Conservation (phyloP, 1,140 invertebrate genomes). For the Tetramorium alpestre region DNA sequence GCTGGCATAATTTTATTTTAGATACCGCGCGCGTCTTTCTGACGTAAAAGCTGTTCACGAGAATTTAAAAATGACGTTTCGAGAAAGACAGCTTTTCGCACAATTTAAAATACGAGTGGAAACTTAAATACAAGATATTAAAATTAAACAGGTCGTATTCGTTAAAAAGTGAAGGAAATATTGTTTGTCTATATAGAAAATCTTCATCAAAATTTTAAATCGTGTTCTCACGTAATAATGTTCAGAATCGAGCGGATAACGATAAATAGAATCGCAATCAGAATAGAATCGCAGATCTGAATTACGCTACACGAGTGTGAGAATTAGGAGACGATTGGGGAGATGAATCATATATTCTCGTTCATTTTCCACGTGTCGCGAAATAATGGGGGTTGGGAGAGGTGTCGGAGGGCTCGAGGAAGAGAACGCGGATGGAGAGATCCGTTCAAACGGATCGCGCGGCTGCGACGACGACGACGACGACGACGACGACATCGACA, state of each 20-base stretch:
- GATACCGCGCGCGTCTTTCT: not conserved
- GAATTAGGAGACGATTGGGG: not conserved
- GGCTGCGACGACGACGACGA: constrained; percentile 7
- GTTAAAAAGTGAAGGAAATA: not conserved
- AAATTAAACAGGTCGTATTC: not conserved
- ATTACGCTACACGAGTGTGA: not conserved
- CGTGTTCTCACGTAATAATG: not conserved
- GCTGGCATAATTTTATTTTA: constrained; percentile 22
- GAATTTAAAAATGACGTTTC: constrained; percentile 10
- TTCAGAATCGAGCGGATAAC: not conserved
- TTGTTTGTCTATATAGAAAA: not conserved
- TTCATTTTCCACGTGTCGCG: not conserved
- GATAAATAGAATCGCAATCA: too few species aligned
- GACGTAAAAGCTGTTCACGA: not conserved
- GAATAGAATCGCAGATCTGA: not conserved
- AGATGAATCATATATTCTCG: constrained; percentile 10
- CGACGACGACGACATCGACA: constrained; percentile 16
- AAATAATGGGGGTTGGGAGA: constrained; percentile 1
- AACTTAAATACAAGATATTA: not conserved
- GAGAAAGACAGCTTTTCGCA: not conserved
- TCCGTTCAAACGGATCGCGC: constrained; percentile 34
- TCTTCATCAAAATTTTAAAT: not conserved
- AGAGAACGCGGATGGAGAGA: constrained; percentile 14
- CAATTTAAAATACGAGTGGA: not conserved
- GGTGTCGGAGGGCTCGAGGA: not conserved